These are phyloP conservation scores for Rhipidura dahli DNA, from an alignment of 2,113 vertebrate species.

Conservation along the genomic window DNA sequence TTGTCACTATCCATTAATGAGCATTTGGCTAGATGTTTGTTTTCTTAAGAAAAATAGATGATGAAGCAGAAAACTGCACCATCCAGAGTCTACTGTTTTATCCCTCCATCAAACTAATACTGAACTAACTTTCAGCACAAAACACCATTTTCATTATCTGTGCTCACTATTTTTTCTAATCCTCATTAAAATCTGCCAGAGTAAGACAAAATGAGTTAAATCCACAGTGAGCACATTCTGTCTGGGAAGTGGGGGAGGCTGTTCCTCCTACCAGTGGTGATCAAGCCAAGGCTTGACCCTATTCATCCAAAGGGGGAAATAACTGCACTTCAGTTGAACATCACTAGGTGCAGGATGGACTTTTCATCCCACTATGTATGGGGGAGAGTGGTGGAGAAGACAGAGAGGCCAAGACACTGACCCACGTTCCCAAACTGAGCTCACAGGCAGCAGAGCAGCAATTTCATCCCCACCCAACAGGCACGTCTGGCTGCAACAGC, in stretches of 20 bases:
- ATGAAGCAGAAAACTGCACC: constrained; percentile 37
- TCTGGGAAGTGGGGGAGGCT: background rate
- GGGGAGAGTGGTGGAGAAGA: background rate
- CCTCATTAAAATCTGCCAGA: background rate
- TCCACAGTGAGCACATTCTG: background rate
- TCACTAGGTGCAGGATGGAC: background rate
- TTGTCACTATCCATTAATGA: constrained; percentile 59
- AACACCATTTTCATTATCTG: background rate
- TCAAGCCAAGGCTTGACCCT: background rate
- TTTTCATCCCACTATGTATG: background rate
- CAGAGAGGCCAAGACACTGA: background rate
- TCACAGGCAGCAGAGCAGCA: background rate
- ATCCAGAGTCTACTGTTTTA: background rate
- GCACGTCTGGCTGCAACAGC: background rate
- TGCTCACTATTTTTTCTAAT: background rate
- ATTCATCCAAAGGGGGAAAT: background rate
- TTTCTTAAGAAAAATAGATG: constrained; percentile 52
- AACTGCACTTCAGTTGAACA: background rate
- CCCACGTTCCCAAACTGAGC: background rate
- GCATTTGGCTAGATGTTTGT: constrained; percentile 55
- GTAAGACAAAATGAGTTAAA: background rate
- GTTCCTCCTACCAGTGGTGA: background rate
- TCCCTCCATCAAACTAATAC: background rate
- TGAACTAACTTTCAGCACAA: background rate
- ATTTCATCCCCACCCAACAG: background rate